Evolutionary conservation across 2,888 invertebrate species (phyloP), one percentile per base, ranked within the genome.

Genomic region (Ophion obscuratus): DNA sequence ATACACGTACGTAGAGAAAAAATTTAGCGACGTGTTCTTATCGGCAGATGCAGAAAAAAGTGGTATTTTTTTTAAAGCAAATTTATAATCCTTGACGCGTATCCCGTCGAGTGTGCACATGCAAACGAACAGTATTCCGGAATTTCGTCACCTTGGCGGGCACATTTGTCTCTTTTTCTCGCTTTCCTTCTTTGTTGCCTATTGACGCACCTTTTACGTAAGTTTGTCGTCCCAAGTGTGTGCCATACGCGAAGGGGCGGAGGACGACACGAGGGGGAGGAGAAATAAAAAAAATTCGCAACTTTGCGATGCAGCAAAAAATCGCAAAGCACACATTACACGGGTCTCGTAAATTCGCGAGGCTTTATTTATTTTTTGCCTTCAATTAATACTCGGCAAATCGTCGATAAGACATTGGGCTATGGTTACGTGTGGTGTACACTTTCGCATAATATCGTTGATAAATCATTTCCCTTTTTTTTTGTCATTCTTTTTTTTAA

Each of bases 121-220:
- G 53, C 53, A 53, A 73, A 59, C 74, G 62, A 44, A 47, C 3
- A 57, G 14, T 36, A 57, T 47, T 59, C 24, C 70, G 59, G 66
- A 64, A 84, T 76, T 76, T 73, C 66, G 64, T 61, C 53, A 66
- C 20, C 44, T 68, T 44, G 84, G 67, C 76, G 71, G 84, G 71
- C 71, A 59, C 76, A 66, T 66, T 64, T 71, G 17, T 70, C 20
- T 53, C 24, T 67, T 40, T 17, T 14, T 17, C 36, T 44, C 64
- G 7, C 14, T 66, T 66, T 79, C 40, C 53, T 40, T 36, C 66
- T 75, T 64, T 66, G 68, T 67, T n/a, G 75, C 67, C 86, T 88
- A 85, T 87, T 85, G 87, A 86, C 86, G 78, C 81, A 83, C 47
- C 81, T 78, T 86, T 87, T 87, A 84, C 86, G 81, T 85, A 87